These are phyloP conservation scores for Drosophila micromelanica DNA, from an alignment of 1,140 invertebrate species.

Conservation along the genomic window DNA sequence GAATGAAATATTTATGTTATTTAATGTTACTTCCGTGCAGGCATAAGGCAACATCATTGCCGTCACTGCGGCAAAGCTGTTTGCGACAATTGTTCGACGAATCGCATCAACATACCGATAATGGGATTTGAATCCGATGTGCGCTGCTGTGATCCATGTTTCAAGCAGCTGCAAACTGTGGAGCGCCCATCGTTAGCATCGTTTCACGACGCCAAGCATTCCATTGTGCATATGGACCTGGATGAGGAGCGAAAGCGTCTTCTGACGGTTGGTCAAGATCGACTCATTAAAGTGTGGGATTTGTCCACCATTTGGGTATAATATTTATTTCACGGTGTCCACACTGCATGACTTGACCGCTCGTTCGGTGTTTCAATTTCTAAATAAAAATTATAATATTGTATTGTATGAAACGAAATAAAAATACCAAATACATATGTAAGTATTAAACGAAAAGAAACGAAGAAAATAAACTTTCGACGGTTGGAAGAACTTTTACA, in stretches of 20 bases:
- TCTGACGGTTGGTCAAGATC: slow-evolving; percentile 96
- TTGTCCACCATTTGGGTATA: slow-evolving; percentile 82
- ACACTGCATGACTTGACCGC: slow-evolving; percentile 15
- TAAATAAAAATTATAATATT: slow-evolving; percentile 24
- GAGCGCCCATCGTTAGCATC: slow-evolving; percentile 95
- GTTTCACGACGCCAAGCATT: slow-evolving; percentile 98
- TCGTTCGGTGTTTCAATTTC: slow-evolving; percentile 27
- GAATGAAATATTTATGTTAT: neutral
- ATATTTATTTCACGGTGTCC: slow-evolving; percentile 29
- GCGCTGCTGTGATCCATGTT: slow-evolving; percentile 96
- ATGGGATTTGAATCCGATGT: slow-evolving; percentile 99
- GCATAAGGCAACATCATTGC: slow-evolving; percentile 94
- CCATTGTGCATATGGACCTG: slow-evolving; percentile 93
- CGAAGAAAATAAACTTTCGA: neutral
- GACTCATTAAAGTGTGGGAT: slow-evolving; percentile 95
- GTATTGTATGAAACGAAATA: slow-evolving; percentile 41
- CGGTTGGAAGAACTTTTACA: slow-evolving; percentile 8
- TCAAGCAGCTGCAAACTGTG: slow-evolving; percentile 91
- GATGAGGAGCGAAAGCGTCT: slow-evolving; percentile 94
- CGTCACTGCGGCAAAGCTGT: slow-evolving; percentile 96
- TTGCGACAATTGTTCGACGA: slow-evolving; percentile 95
- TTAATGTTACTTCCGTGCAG: slow-evolving; percentile 55
- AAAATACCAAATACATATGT: slow-evolving; percentile 47
- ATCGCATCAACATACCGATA: slow-evolving; percentile 94
- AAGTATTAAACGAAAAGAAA: slow-evolving; percentile 36